Evolutionary conservation across 2,113 vertebrate genomes (phyloP), one percentile per base, ranked within the genome.

Genomic region (Oreochromis tanganicae): DNA sequence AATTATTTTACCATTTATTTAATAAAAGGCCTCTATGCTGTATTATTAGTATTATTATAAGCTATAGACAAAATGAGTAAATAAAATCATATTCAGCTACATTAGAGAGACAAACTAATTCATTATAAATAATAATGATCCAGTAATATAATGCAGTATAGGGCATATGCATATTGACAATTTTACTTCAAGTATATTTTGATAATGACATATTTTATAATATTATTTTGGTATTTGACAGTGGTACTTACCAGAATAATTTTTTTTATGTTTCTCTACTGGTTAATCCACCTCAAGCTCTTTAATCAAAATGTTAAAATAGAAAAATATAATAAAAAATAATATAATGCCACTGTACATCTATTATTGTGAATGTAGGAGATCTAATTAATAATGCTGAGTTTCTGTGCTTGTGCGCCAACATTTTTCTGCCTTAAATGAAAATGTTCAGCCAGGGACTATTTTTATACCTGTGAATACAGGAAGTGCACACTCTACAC

Each of bases 401-500:
- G 71, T 50, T 78, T 75, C 21, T 29, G 19, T 50, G 71, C 27
- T 32, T 78, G 43, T 32, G 6, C 9, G 2, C 16, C 32, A 27
- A 36, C 10, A 8, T 54, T 48, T 83, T 4, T 61, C 63, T 57
- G 19, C 59, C 9, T 83, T 8, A 54, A 50, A 80, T 56, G 7
- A 19, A 75, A 34, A 66, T 27, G 61, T 73, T 71, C 10, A 41
- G 7, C 94, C 89, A 93, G 59, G 59, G 9, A 3, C 86, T 95
- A 96, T 96, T 95, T 95, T 94, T 93, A 89, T 46, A 95, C 48
- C 38, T 94, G 94, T 86, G 88, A 95, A 88, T 24, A 29, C 68
- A 87, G 82, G 80, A 91, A 92, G 83, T 38, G 63, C 80, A 81
- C 86, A 80, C 73, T 82, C 82, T 85, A 55, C 89, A 84, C 82